These are phyloP conservation scores for Strigamia crassipes DNA, from an alignment of 2,888 invertebrate genomes.

Conservation along the genomic window DNA sequence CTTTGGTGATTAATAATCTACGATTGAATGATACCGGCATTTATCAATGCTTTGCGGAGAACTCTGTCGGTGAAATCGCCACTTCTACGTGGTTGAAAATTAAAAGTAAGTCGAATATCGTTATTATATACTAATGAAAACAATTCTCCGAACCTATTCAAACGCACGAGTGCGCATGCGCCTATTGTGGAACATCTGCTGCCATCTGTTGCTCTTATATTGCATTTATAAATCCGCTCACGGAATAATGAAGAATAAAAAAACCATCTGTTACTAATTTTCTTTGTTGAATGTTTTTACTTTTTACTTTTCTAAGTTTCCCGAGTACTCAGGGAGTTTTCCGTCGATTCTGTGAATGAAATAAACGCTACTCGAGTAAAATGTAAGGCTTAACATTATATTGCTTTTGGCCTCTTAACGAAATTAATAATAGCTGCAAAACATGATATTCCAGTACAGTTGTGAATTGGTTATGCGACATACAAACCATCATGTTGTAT, in stretches of 20 bases:
- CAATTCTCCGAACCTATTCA: too few relatives aligned
- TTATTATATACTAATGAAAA: background rate
- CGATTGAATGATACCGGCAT: constrained; percentile 86
- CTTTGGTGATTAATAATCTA: constrained; percentile 77
- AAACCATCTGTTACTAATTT: background rate
- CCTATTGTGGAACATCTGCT: too few relatives aligned
- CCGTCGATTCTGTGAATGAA: background rate
- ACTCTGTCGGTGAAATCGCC: constrained; percentile 88
- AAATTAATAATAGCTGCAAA: background rate
- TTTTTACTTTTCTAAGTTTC: constrained; percentile 2
- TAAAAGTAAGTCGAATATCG: constrained; percentile 74
- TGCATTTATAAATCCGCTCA: too few relatives aligned
- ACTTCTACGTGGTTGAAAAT: constrained; percentile 90
- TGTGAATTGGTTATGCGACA: constrained; percentile 30
- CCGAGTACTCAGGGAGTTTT: constrained; percentile 1
- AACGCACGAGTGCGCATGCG: too few relatives aligned
- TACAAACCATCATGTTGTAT: too few relatives aligned
- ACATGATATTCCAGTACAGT: background rate
- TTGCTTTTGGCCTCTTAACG: background rate
- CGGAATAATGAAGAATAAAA: too few relatives aligned
- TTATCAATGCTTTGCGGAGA: constrained; percentile 91
- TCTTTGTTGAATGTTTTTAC: background rate
- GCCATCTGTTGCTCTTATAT: background rate
- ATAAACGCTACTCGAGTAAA: constrained; percentile 11
- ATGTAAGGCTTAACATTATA: background rate